A percentile compares a stretch with the other conserved stretches of the same genome.
These are phyloP conservation scores for Myotis findleyi DNA, from an alignment of 2,797 vertebrate species.

Conservation along the genomic window DNA sequence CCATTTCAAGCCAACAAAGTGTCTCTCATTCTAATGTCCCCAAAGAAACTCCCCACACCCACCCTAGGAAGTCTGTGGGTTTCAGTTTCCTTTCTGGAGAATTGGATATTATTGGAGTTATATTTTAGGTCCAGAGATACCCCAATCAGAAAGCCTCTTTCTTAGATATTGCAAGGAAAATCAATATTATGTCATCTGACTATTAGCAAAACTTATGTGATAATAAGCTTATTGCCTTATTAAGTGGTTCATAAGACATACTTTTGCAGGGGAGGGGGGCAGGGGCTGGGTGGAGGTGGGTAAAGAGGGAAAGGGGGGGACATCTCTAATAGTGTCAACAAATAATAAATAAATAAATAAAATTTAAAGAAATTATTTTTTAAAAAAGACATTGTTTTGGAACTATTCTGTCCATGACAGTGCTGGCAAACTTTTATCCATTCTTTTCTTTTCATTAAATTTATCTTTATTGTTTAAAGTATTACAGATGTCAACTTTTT, in stretches of 20 bases:
- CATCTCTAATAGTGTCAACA: neutral
- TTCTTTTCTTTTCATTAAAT: neutral
- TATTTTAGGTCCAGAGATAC: neutral
- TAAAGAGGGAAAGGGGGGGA: neutral
- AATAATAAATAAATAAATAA: neutral
- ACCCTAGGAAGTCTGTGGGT: neutral
- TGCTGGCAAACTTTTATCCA: neutral
- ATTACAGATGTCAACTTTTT: no score
- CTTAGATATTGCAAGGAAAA: neutral
- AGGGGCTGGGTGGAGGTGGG: neutral
- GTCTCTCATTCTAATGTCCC: neutral
- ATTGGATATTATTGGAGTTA: neutral
- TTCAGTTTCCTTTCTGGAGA: neutral
- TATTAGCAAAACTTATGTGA: neutral
- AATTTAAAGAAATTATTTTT: neutral
- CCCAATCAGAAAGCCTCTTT: neutral
- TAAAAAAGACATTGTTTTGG: neutral
- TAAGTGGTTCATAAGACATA: neutral
- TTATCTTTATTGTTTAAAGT: no score
- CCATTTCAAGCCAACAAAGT: neutral
- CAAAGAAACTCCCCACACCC: neutral
- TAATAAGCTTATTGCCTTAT: neutral
- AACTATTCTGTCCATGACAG: neutral
- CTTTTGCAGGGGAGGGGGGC: neutral
- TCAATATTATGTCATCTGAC: neutral